Percentiles rank a stretch among this genome's conserved stretches.
phyloP scores from a whole-genome alignment of 2,113 vertebrate species.

The Solea senegalensis region DNA sequence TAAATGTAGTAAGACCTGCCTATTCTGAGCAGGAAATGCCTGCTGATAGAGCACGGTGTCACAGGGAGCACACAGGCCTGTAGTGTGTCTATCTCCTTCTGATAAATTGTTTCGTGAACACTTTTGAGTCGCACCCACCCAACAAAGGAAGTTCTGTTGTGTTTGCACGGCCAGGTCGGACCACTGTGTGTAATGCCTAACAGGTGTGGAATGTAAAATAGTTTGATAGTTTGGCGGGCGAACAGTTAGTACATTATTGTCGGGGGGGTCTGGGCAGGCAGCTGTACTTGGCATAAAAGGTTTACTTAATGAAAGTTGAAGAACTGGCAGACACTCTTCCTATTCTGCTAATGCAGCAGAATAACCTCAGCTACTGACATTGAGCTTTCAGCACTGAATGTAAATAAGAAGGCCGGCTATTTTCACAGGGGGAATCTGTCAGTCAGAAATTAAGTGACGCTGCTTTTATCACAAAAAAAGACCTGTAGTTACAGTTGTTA shows the following conservation, averaged over 20 bases:
- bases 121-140: conserved; percentile 53
- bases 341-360: conserved; percentile 73
- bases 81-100: conserved; percentile 74
- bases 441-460: conserved; percentile 50
- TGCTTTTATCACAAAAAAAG: conserved; percentile 48
- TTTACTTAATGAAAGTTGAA: conserved; percentile 76
- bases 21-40: conserved; percentile 72
- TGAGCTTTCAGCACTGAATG: conserved; percentile 61
- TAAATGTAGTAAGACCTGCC: conserved; percentile 75
- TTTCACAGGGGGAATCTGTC: conserved; percentile 60
- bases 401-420: conserved; percentile 57
- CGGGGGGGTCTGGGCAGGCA: conserved; percentile 61
- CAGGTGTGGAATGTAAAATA: conserved; percentile 81
- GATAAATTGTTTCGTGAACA: conserved; percentile 73
- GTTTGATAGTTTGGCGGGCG: conserved; percentile 74
- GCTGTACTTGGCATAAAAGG: conserved; percentile 64
- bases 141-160: conserved; percentile 77
- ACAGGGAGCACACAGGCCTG: conserved; percentile 68
- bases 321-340: conserved; percentile 64
- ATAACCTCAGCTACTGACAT: conserved; percentile 64
- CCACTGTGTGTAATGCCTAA: conserved; percentile 71
- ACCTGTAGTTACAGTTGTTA: conserved; percentile 25
- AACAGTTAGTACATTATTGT: conserved; percentile 76
- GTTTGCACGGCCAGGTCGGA: conserved; percentile 65
- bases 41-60: conserved; percentile 62